phyloP scores from a whole-genome alignment of 2,797 vertebrate genomes.

The Aythya fuligula region DNA sequence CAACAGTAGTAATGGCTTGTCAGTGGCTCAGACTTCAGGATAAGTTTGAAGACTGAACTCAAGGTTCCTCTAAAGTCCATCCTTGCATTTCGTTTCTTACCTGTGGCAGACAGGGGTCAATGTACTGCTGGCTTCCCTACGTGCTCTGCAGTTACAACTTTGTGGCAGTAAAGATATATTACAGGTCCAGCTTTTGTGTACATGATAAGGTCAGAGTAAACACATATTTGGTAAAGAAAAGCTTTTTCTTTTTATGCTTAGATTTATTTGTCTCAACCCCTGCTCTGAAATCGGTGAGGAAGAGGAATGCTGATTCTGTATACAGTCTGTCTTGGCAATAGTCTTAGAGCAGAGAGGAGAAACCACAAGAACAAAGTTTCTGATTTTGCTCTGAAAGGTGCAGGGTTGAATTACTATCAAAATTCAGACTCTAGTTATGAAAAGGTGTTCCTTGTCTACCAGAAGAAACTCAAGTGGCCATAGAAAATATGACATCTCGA shows the following conservation, averaged over 20 bases:
- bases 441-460: not conserved
- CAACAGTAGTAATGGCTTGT: not conserved
- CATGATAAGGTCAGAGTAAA: not conserved
- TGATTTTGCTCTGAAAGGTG: not conserved
- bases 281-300: not conserved
- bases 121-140: accelerated
- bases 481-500: not conserved
- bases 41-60: not conserved
- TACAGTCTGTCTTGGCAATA: not conserved
- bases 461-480: not conserved
- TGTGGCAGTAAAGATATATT: not conserved
- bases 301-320: not conserved
- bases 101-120: not conserved
- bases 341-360: not conserved
- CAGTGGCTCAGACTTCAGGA: not conserved
- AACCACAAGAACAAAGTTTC: not conserved
- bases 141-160: not conserved
- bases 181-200: not conserved
- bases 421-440: not conserved
- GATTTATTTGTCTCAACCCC: not conserved
- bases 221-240: not conserved
- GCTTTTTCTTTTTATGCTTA: accelerated
- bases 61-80: not conserved
- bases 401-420: not conserved
- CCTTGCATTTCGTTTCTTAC: not conserved